Evolutionary conservation across 1,140 invertebrate species (phyloP).

Genomic region (Drosophila arawakana): DNA sequence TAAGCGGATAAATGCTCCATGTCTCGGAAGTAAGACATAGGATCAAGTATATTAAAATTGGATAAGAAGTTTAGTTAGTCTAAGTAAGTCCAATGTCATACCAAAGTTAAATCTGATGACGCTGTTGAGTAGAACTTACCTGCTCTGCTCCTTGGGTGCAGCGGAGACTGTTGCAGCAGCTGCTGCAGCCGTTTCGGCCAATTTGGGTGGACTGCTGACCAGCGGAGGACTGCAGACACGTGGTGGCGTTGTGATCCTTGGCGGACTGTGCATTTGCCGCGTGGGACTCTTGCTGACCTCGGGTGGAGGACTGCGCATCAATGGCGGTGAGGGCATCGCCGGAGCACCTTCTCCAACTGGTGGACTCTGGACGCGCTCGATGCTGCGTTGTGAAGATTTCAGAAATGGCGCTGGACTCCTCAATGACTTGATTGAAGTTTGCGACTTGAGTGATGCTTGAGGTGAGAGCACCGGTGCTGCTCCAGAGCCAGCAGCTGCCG

Average conservation of each 20-base stretch:
- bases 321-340: conserved; percentile 77
- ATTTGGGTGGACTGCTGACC: conserved; percentile 77
- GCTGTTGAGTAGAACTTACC: conserved; percentile 40
- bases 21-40: too few species aligned
- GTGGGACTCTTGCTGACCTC: conserved; percentile 63
- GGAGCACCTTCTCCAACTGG: conserved; percentile 71
- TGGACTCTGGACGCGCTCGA: conserved; percentile 70
- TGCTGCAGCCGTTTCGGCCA: conserved; percentile 61
- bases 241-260: conserved; percentile 77
- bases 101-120: neutral
- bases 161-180: conserved; percentile 36
- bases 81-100: too few species aligned
- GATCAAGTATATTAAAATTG: too few species aligned
- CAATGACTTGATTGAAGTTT: conserved; percentile 47
- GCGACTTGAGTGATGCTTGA: conserved; percentile 64
- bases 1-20: too few species aligned
- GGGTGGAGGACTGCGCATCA: conserved; percentile 70
- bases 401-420: conserved; percentile 59
- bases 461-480: conserved; percentile 51
- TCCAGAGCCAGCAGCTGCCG: conserved; percentile 16
- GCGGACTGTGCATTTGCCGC: conserved; percentile 79
- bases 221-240: conserved; percentile 76
- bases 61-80: too few species aligned
- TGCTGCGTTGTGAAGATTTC: conserved; percentile 61
- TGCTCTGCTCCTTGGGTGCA: conserved; percentile 31